Evolutionary conservation across 2,113 vertebrate species (phyloP), one percentile per base, ranked within the genome.

Genomic region (Chunga burmeisteri): DNA sequence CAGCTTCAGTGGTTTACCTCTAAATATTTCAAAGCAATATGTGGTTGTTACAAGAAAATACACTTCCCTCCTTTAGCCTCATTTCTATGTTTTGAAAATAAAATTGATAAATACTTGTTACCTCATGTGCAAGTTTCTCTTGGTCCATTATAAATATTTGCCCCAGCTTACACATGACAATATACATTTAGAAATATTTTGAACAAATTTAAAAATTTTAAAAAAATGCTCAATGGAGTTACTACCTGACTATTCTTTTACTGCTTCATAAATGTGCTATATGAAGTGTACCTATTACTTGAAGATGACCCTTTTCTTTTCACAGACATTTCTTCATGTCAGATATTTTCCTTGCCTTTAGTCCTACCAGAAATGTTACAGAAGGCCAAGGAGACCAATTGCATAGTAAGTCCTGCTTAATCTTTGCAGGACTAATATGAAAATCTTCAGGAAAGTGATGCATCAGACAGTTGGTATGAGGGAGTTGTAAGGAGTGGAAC

Each of bases 221-320:
- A 38, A 38, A 38, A 38, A 38, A 38, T 38, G 38, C 38, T 34
- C 19, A 30, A 10, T 65, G 5, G 2, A 23, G 56, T 66, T 92
- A 55, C 47, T 80, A 62, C 23, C 11, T 53, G 3, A 11, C 5
- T 62, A 8, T 49, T 81, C 5, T 58, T 66, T 46, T 36, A 18
- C 13, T 63, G 23, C 3, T 70, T 93, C 18, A 53, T 36, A 11
- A 32, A 26, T 53, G 12, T 68, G 5, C 4, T n/a, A 2, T 30
- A 11, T 6, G 4, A 21, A 3, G 9, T 2, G 1, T 36, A 11
- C 8, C n/a, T 40, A 25, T 29, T 42, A 22, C 9, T 14, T 1
- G 6, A 70, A 52, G 13, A 29, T 36, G 3, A 22, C 5, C 3
- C 3, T 77, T 65, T 87, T 25, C 6, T 38, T 72, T 46, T 56